Percentiles rank a stretch among this genome's conserved stretches.
Conservation (phyloP, 2,888 invertebrate genomes). For the Nebria brevicollis region DNA sequence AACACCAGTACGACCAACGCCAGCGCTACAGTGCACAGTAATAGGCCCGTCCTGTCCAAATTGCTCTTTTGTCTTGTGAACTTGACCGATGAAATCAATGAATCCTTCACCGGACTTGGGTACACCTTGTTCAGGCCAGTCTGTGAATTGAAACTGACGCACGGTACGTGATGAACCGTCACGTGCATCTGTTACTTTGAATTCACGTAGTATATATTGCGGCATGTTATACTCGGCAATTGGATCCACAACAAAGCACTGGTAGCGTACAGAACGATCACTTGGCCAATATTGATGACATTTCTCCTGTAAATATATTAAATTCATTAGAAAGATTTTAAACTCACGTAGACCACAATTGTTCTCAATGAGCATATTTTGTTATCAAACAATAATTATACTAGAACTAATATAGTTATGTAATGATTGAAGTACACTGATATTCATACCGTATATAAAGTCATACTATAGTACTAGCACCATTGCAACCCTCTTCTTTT, state of each 20-base stretch:
- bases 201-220: conserved; percentile 97
- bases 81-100: conserved; percentile 99
- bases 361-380: neutral
- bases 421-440: neutral
- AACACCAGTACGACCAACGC: conserved; percentile 98
- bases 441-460: no score
- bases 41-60: conserved; percentile 99
- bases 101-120: conserved; percentile 99
- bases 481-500: no score
- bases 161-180: conserved; percentile 96
- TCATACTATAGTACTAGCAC: no score
- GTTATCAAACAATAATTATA: neutral
- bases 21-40: conserved; percentile 95
- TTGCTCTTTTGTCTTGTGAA: conserved; percentile 99
- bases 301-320: conserved; percentile 80
- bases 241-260: conserved; percentile 98
- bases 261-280: conserved; percentile 95
- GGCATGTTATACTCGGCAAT: conserved; percentile 99
- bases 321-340: conserved; percentile 37
- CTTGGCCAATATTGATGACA: conserved; percentile 99
- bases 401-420: neutral
- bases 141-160: conserved; percentile 95
- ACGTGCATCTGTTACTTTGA: conserved; percentile 98
- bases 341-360: neutral
- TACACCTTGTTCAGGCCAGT: conserved; percentile 96